A percentile compares a stretch with the other conserved stretches of the same genome.
Conservation (phyloP, 2,888 invertebrate genomes). For the Platypus cylindrus region DNA sequence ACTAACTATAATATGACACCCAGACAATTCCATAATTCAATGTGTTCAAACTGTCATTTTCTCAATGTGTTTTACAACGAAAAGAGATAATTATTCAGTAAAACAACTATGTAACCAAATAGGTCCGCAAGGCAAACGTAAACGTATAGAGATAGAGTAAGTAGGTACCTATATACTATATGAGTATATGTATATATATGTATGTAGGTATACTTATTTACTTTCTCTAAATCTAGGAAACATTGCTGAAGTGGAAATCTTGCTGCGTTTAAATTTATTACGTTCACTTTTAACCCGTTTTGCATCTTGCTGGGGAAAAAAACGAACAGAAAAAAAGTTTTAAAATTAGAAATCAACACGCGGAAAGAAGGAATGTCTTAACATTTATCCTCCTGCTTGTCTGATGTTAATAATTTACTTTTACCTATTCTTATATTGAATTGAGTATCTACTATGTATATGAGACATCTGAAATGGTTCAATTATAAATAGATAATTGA, state of each 20-base stretch:
- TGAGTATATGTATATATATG: too few species aligned
- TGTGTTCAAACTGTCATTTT: constrained; percentile 2
- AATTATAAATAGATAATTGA: too few species aligned
- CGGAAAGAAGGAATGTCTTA: constrained; percentile 12
- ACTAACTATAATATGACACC: too few species aligned
- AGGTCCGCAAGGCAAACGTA: constrained; percentile 8
- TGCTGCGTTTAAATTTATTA: constrained; percentile 13
- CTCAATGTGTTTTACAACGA: constrained; percentile 3
- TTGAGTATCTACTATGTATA: too few species aligned
- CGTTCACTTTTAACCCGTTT: constrained; percentile 18
- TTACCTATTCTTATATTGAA: too few species aligned
- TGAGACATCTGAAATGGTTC: too few species aligned
- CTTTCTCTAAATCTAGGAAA: constrained; percentile 15
- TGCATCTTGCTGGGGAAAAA: constrained; percentile 5
- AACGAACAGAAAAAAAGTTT: constrained; percentile 7
- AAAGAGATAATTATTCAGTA: constrained; percentile 11
- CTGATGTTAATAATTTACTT: constrained; percentile 12
- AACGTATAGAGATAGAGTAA: too few species aligned
- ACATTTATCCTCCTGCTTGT: constrained; percentile 8
- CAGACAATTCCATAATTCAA: constrained; percentile 3
- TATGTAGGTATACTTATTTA: too few species aligned
- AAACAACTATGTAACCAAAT: constrained; percentile 9
- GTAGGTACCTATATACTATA: too few species aligned
- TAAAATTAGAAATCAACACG: constrained; percentile 14
- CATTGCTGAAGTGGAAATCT: constrained; percentile 12